These are phyloP conservation scores for Mesorhabditis sp. DNA, from an alignment of 2,888 invertebrate genomes.

Conservation along the genomic window DNA sequence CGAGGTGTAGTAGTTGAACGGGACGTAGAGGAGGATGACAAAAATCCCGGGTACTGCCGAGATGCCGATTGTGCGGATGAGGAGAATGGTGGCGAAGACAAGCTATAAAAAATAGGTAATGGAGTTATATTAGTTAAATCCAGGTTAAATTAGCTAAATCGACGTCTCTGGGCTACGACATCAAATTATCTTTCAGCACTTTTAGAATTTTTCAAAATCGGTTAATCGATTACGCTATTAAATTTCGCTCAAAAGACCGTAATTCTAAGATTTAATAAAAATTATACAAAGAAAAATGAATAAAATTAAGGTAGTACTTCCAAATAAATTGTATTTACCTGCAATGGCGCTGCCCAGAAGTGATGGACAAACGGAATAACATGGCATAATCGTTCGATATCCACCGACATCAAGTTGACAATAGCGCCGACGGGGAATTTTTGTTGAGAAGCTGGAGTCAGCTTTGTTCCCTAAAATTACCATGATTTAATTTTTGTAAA, in stretches of 20 bases:
- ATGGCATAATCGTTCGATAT: background rate
- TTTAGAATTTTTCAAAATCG: too few relatives aligned
- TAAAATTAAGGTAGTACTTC: too few relatives aligned
- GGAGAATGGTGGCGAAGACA: background rate
- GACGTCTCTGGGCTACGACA: too few relatives aligned
- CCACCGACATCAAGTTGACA: background rate
- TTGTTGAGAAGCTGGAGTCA: background rate
- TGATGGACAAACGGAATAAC: background rate
- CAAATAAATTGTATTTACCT: too few relatives aligned
- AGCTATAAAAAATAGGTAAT: background rate
- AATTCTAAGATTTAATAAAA: too few relatives aligned
- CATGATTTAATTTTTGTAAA: too few relatives aligned
- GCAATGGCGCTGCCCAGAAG: background rate
- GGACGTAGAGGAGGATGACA: slow-evolving; percentile 1
- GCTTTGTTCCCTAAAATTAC: background rate
- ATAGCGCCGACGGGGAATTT: background rate
- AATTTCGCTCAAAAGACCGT: too few relatives aligned
- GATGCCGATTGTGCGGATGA: background rate
- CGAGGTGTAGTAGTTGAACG: background rate
- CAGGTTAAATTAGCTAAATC: too few relatives aligned
- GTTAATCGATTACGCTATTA: too few relatives aligned
- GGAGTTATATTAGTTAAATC: background rate
- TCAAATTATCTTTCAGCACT: too few relatives aligned
- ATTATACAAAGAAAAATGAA: too few relatives aligned
- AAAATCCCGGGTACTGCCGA: background rate